Base-by-base conservation (phyloP, 2,113 vertebrate species). In the Toxostoma redivivum region DNA sequence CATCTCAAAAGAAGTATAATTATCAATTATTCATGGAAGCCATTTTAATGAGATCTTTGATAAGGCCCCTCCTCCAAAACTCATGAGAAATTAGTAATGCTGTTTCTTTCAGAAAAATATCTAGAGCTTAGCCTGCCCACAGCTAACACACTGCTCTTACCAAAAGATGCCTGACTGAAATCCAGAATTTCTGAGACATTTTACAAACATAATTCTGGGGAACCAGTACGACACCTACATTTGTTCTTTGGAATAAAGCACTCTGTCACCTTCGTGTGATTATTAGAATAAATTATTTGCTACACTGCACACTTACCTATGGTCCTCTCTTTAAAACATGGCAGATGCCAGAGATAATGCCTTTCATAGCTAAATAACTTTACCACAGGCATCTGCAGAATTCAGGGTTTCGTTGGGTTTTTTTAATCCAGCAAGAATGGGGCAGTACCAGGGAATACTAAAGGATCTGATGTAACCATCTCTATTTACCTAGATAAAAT, bases 301-400 rank as follows among this genome's bases (percentile, higher is more conserved):
- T 71, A 85, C 0, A 0, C 42, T 95, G 62, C 51, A 88, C 33
- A 35, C 15, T 53, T 60, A 77, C 50, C 62, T 83, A 74, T 2
- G 81, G 47, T 18, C 16, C 20, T 74, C 31, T 62, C 37, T 70
- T 86, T 78, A 92, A 86, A 87, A 86, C 18, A 64, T n/a, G 18
- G 62, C 64, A 95, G 40, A 90, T 90, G 69, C 85, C 91, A 92
- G 56, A 90, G 33, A 51, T 45, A 88, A 88, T 80, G 67, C n/a
- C 71, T 62, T 93, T 81, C 78, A 90, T 10, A 81, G 79, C 53
- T 91, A 96, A 93, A 48, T 87, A 96, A 93, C 86, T 94, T 95
- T 76, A 93, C 86, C 0, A 24, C 91, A 95, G 72, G 47, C 92
- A 93, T 88, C 83, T 84, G 90, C 94, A 86, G 76, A 37, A 92